A percentile compares a stretch with the other conserved stretches of the same genome.
Evolutionary conservation across 2,113 vertebrate genomes (phyloP).

Genomic region (Saiga tatarica): DNA sequence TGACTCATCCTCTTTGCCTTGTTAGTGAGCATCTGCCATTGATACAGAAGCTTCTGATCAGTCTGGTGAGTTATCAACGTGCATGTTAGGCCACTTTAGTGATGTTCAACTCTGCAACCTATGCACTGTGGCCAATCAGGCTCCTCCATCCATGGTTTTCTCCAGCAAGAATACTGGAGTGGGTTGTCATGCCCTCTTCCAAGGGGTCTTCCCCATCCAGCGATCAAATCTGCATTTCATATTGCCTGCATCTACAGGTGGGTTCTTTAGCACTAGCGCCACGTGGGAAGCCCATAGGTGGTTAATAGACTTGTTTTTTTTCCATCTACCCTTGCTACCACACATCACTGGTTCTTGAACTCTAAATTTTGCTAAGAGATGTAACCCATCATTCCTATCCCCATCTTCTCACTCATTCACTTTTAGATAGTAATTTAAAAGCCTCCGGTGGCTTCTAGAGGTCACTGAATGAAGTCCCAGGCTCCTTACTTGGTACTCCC

Average conservation of each 20-base stretch:
- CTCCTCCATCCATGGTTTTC: background rate
- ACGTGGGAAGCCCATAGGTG: background rate
- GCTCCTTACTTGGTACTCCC: background rate
- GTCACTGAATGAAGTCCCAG: background rate
- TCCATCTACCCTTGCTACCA: background rate
- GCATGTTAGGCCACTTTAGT: background rate
- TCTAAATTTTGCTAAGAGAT: background rate
- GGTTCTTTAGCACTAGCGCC: background rate
- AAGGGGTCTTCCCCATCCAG: background rate
- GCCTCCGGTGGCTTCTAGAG: background rate
- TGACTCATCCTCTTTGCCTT: background rate
- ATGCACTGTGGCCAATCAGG: background rate
- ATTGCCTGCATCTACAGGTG: accelerated
- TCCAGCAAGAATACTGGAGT: background rate
- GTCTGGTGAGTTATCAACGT: background rate
- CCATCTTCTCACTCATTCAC: background rate
- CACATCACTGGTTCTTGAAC: background rate
- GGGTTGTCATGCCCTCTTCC: background rate
- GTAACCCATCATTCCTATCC: background rate
- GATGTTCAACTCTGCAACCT: background rate
- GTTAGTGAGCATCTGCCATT: background rate
- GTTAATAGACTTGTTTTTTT: background rate
- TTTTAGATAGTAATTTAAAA: background rate
- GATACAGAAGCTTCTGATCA: background rate
- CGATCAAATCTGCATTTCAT: background rate